A percentile compares a stretch with the other conserved stretches of the same genome.
phyloP scores from a whole-genome alignment of 2,113 vertebrate species.

The Notechis scutatus region DNA sequence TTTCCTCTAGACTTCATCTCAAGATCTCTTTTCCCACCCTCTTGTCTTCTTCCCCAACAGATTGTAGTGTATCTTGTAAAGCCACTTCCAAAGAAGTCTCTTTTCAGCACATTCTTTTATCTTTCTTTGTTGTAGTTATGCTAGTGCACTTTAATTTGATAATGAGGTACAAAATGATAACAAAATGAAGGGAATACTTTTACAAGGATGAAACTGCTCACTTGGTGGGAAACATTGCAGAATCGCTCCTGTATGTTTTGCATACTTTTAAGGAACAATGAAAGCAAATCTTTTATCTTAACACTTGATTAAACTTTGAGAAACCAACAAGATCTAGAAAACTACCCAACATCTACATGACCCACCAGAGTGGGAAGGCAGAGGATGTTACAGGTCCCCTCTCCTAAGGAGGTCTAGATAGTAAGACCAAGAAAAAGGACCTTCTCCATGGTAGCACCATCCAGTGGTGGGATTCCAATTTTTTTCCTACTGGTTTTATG shows the following conservation, averaged over 20 bases:
- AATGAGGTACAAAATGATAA: background rate
- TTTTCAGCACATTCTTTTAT: background rate
- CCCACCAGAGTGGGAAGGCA: background rate
- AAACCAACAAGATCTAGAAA: background rate
- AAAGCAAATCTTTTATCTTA: background rate
- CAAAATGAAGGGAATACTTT: background rate
- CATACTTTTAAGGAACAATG: background rate
- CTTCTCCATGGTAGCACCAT: background rate
- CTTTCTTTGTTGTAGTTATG: background rate
- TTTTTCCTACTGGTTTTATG: too few species aligned
- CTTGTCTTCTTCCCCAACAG: background rate
- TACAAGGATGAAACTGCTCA: background rate
- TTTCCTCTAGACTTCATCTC: background rate
- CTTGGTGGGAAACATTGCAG: background rate
- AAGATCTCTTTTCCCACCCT: background rate
- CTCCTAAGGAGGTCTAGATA: background rate
- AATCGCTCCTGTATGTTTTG: background rate
- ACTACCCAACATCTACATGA: background rate
- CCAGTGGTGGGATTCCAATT: too few species aligned
- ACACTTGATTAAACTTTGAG: background rate
- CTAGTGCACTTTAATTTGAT: background rate
- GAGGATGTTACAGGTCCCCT: background rate
- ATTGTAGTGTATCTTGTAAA: background rate
- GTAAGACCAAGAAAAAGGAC: background rate
- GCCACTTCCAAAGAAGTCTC: slow-evolving; percentile 12